Evolutionary conservation across 2,113 vertebrate genomes (phyloP), one percentile per base, ranked within the genome.

Genomic region (Paralichthys olivaceus): DNA sequence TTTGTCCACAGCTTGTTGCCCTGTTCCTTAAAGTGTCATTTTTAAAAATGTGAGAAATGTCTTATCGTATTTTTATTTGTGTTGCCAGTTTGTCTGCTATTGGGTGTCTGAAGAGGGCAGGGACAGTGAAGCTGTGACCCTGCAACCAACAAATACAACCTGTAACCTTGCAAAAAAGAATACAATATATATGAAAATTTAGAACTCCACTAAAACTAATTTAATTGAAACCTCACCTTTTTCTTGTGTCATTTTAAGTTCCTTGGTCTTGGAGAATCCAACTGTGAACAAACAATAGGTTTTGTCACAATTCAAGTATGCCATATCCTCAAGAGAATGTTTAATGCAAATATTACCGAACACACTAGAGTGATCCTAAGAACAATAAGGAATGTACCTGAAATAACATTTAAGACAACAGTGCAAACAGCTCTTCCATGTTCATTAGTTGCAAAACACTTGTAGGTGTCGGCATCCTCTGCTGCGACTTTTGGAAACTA

Each of bases 351-450:
- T 25, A 1, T 26, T 56, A 22, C 75, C 2, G 17, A 43, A 55
- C 4, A 47, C 3, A 79, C 20, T 15, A 65, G 2, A 56, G 3
- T 55, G 15, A 22, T 57, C 43, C 11, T 61, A 29, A 51, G 7
- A 64, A 14, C 11, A 14, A 25, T 78, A 13, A 20, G 20, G 22
- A 32, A 72, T 91, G 47, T 92, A 97, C 97, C 96, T 90, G 93
- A 92, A 53, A 98, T 93, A 61, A 99, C 83, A 22, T 95, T 96
- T 71, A 99, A 94, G 37, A 94, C 83, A 0, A 83, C 95, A 0
- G 94, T 90, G 86, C 96, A 97, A 0, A 91, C 1, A 13, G 96
- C 97, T 80, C 95, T 95, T 66, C 97, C 97, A 0, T 95, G 95
- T 7, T 90, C 81, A 75, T 98, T 99, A 37, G 87, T 75, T 4